Base-by-base conservation (phyloP, 2,113 vertebrate species). In the Corythaixoides concolor region DNA sequence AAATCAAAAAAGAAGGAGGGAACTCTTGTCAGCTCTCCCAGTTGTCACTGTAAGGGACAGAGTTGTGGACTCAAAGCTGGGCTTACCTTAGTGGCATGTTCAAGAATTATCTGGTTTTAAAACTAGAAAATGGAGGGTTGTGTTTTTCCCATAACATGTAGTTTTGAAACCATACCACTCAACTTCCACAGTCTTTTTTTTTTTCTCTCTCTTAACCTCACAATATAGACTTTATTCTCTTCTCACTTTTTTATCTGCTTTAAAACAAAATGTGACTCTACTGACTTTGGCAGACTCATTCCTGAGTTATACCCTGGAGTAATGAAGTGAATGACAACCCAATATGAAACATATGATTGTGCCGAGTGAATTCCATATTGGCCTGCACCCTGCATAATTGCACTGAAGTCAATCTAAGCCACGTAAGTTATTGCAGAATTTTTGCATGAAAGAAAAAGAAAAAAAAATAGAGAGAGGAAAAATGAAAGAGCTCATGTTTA, bases 341-440 rank as follows among this genome's bases (percentile, higher is more conserved):
- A 86, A 49, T 83, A 89, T 64, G 43, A 94, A 94, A 78, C 90
- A 84, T 92, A 70, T 67, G 75, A 90, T 72, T 49, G 47, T 56
- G 10, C 47, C 86, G 82, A 94, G 43, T n/a, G 20, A 92, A 93
- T 90, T 93, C 88, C 68, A 72, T 63, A 78, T 67, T 93, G 68
- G 63, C 49, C 72, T 58, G 14, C 30, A 81, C 60, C 68, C 85
- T 81, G 37, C 30, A 86, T 90, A 94, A 90, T 90, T 95, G 45
- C 43, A 55, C 3, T 86, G 74, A 83, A 85, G 81, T 93, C 70
- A 95, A 45, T 76, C 45, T 84, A 80, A 95, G 30, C 26, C 15
- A 4, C 60, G 12, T 53, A 70, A 82, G 30, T 27, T 81, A 77
- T 55, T 86, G 85, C 39, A 37, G 63, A 83, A 5, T 56, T 83